Evolutionary conservation across 2,888 invertebrate genomes (phyloP).

Genomic region (Beris morrisii): DNA sequence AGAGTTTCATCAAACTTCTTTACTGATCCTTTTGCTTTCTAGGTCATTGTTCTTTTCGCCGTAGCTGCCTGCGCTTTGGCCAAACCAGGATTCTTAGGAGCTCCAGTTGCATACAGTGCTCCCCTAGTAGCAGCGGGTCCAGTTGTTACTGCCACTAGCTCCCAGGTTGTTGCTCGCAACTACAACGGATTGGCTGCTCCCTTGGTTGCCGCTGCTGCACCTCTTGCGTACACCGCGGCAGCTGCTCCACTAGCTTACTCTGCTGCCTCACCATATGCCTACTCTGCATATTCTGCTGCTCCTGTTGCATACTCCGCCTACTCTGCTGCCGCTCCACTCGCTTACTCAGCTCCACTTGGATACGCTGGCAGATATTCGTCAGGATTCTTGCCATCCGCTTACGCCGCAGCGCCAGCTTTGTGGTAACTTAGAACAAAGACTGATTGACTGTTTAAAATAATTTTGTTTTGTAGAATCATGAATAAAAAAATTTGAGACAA

Average conservation of each 20-base stretch:
- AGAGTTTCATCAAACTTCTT: background rate
- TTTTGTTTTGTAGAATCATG: constrained; percentile 14
- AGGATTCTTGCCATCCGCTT: constrained; percentile 27
- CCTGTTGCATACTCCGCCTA: constrained; percentile 44
- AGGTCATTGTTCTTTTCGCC: constrained; percentile 31
- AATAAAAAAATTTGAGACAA: no score
- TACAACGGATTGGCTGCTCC: constrained; percentile 62
- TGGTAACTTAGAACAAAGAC: constrained; percentile 26
- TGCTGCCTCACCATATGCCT: constrained; percentile 53
- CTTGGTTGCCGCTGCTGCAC: constrained; percentile 56
- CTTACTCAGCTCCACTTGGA: constrained; percentile 38
- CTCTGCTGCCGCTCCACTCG: constrained; percentile 45
- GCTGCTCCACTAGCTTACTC: constrained; percentile 42
- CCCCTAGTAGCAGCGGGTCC: constrained; percentile 56
- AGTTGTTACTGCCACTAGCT: constrained; percentile 67
- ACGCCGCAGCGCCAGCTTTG: constrained; percentile 33
- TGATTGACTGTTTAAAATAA: constrained; percentile 21
- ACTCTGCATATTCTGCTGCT: constrained; percentile 42
- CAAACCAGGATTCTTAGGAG: constrained; percentile 41
- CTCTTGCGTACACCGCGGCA: constrained; percentile 53
- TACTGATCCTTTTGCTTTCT: background rate
- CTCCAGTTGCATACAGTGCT: constrained; percentile 42
- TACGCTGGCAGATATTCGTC: constrained; percentile 30
- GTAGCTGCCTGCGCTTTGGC: constrained; percentile 38
- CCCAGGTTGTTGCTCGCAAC: constrained; percentile 65